Conservation (phyloP, 2,113 vertebrate species). For the Trichomycterus rosablanca region DNA sequence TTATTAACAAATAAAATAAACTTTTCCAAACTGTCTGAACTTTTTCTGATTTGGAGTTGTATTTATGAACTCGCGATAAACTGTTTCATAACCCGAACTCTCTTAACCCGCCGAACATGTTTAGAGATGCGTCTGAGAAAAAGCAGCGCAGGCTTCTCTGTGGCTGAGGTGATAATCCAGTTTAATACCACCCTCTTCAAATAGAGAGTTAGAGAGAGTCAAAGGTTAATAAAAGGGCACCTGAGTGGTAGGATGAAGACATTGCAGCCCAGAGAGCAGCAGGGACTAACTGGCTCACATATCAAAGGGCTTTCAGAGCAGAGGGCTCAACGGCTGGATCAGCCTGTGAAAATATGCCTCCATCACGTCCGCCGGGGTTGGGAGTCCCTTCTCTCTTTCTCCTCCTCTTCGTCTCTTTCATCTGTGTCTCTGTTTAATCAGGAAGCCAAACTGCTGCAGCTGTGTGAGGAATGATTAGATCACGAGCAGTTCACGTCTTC, state of each 20-base stretch:
- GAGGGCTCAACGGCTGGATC: constrained; percentile 56
- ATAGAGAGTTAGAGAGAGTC: constrained; percentile 65
- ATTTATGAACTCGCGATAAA: constrained; percentile 35
- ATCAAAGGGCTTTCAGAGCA: constrained; percentile 69
- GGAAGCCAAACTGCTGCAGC: background rate
- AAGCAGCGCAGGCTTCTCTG: constrained; percentile 43
- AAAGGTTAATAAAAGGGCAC: constrained; percentile 78
- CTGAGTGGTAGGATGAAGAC: constrained; percentile 72
- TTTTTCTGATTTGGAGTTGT: too few species aligned
- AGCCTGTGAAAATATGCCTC: constrained; percentile 64
- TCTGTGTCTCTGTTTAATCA: constrained; percentile 30
- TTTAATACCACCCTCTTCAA: constrained; percentile 69
- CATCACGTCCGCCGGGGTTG: constrained; percentile 47
- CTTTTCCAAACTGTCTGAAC: too few species aligned
- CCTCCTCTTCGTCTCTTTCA: constrained; percentile 38
- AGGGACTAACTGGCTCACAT: constrained; percentile 71
- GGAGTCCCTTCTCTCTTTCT: constrained; percentile 39
- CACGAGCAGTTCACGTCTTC: too few species aligned
- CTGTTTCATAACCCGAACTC: constrained; percentile 21
- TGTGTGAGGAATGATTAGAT: background rate
- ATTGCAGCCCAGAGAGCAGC: constrained; percentile 59
- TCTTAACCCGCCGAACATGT: constrained; percentile 43
- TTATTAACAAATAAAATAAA: too few species aligned
- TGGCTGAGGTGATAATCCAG: constrained; percentile 58
- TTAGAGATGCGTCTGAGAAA: constrained; percentile 63